These are phyloP conservation scores for Chamaetylas fuelleborni DNA, from an alignment of 2,113 vertebrate genomes.

Conservation along the genomic window DNA sequence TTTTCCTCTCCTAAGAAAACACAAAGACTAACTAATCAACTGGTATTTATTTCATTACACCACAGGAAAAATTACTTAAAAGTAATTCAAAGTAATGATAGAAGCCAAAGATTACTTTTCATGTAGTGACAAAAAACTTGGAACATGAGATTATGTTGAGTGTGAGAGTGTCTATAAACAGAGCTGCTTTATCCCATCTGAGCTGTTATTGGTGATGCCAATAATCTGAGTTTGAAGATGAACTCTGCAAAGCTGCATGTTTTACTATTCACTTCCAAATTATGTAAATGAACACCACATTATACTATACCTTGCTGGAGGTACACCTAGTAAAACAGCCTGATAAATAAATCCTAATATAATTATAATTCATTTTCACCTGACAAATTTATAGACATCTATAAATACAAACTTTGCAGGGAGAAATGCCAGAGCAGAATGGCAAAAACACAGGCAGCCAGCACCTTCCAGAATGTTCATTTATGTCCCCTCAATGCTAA, in stretches of 20 bases:
- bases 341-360: not conserved
- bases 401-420: not conserved
- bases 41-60: not conserved
- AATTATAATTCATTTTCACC: not conserved
- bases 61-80: not conserved
- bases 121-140: slow-evolving; percentile 31
- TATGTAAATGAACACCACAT: not conserved
- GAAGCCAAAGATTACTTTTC: slow-evolving; percentile 7
- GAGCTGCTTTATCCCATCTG: slow-evolving; percentile 43
- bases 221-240: slow-evolving; percentile 1
- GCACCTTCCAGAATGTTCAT: not conserved
- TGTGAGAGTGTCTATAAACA: slow-evolving; percentile 66
- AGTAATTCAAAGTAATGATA: not conserved
- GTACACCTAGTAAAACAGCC: not conserved
- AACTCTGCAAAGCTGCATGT: not conserved
- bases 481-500: not conserved
- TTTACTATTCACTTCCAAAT: slow-evolving; percentile 5
- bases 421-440: not conserved
- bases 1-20: not conserved
- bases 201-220: slow-evolving; percentile 23
- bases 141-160: slow-evolving; percentile 52
- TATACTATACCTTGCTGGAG: not conserved
- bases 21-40: not conserved
- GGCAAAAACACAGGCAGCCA: not conserved
- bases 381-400: not conserved